Conservation (phyloP, 1,140 invertebrate species). For the Trachymyrmex cornetzi region DNA sequence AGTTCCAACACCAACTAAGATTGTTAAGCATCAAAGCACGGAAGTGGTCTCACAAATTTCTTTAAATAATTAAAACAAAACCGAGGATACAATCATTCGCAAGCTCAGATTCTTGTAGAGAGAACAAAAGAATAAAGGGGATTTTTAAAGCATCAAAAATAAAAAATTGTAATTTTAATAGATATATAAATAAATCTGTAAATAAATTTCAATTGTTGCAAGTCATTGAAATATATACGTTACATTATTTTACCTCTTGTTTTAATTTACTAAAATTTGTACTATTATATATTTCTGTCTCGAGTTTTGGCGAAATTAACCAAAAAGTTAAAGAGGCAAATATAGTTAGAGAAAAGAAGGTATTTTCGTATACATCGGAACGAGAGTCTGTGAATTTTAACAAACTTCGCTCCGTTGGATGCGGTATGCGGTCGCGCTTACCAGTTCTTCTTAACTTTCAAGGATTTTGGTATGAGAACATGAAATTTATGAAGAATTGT, state of each 20-base stretch:
- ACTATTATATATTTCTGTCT: not conserved
- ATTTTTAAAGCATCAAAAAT: not conserved
- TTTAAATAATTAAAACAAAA: constrained; percentile 15
- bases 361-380: constrained; percentile 11
- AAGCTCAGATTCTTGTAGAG: not conserved
- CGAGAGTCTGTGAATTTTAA: constrained; percentile 34
- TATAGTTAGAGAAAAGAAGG: not conserved
- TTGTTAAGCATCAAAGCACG: not conserved
- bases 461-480: constrained; percentile 6
- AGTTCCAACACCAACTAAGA: not conserved
- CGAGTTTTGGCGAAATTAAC: constrained; percentile 3
- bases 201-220: not conserved
- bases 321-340: not conserved
- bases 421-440: not conserved
- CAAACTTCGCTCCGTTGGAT: constrained; percentile 18
- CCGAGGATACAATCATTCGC: not conserved
- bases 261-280: not conserved
- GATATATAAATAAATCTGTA: not conserved
- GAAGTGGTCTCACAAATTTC: constrained; percentile 23
- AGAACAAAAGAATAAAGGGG: not conserved
- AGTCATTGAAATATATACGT: constrained; percentile 1
- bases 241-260: not conserved
- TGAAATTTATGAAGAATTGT: constrained; percentile 21
- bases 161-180: not conserved
- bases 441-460: constrained; percentile 17